phyloP scores from a whole-genome alignment of 2,888 invertebrate species.

The Tenodera sinensis region DNA sequence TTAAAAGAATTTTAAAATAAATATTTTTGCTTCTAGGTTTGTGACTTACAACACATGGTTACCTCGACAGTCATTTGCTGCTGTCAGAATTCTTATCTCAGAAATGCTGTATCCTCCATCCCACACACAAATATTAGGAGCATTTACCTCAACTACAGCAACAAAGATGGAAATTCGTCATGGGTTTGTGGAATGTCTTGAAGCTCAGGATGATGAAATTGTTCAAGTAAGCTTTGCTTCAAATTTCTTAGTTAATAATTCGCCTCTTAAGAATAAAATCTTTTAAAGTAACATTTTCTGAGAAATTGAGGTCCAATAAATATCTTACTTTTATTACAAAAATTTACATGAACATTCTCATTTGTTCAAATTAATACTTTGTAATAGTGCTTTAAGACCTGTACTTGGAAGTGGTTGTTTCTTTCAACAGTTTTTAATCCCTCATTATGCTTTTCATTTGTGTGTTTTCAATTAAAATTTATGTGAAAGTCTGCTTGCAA shows the following conservation, averaged over 20 bases:
- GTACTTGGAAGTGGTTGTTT: too few relatives aligned
- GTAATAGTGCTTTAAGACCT: too few relatives aligned
- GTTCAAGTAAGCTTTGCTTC: background rate
- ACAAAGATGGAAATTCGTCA: slow-evolving; percentile 61
- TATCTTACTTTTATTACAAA: too few relatives aligned
- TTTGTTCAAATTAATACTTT: too few relatives aligned
- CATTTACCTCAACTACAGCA: slow-evolving; percentile 63
- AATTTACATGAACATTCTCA: too few relatives aligned
- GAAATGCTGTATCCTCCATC: slow-evolving; percentile 63
- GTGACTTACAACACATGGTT: slow-evolving; percentile 65
- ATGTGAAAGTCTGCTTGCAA: background rate
- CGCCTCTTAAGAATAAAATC: background rate
- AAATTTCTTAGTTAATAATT: background rate
- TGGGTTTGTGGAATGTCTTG: slow-evolving; percentile 86
- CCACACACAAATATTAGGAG: slow-evolving; percentile 67
- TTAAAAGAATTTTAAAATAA: background rate
- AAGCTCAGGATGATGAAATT: slow-evolving; percentile 42
- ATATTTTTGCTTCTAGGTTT: slow-evolving; percentile 46
- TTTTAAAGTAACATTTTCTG: too few relatives aligned
- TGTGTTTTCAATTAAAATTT: slow-evolving; percentile 34
- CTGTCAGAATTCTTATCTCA: slow-evolving; percentile 66
- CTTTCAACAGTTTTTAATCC: background rate
- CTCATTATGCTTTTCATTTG: too few relatives aligned
- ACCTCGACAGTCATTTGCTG: slow-evolving; percentile 63
- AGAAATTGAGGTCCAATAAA: too few relatives aligned